A percentile compares a stretch with the other conserved stretches of the same genome.
phyloP scores from a whole-genome alignment of 2,888 invertebrate species.

The Platycheirus rosarum region DNA sequence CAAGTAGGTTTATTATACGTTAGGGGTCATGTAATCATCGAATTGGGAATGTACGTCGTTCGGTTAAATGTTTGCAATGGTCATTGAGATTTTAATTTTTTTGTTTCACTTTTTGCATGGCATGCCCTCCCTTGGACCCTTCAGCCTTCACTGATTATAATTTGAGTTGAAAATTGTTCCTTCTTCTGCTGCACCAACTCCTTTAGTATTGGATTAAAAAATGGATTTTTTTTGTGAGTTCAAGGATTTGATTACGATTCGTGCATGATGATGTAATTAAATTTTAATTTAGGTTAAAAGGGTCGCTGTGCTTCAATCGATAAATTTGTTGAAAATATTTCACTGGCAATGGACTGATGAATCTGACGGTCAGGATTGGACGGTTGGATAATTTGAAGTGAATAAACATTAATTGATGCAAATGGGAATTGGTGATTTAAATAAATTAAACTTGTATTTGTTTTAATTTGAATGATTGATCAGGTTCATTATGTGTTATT shows the following conservation, averaged over 20 bases:
- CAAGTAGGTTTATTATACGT: constrained; percentile 67
- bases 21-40: constrained; percentile 74
- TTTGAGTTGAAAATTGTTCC: constrained; percentile 39
- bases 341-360: constrained; percentile 25
- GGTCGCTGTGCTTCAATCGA: constrained; percentile 63
- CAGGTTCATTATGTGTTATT: not conserved
- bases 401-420: constrained; percentile 61
- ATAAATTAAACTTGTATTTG: constrained; percentile 39
- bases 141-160: constrained; percentile 47
- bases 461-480: constrained; percentile 39
- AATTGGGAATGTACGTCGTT: constrained; percentile 71
- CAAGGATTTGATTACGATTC: constrained; percentile 72
- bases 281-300: constrained; percentile 74
- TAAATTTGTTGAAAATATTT: constrained; percentile 59
- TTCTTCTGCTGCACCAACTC: not conserved
- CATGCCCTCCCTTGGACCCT: constrained; percentile 6
- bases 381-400: constrained; percentile 37
- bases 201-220: constrained; percentile 3
- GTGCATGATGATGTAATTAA: constrained; percentile 72
- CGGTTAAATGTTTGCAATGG: constrained; percentile 73
- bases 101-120: not conserved
- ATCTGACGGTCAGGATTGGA: not conserved
- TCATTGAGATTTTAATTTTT: constrained; percentile 66
- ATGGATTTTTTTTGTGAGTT: constrained; percentile 43
- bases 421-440: constrained; percentile 41